Conservation (phyloP, 1,140 invertebrate species). For the Augochlora pura region DNA sequence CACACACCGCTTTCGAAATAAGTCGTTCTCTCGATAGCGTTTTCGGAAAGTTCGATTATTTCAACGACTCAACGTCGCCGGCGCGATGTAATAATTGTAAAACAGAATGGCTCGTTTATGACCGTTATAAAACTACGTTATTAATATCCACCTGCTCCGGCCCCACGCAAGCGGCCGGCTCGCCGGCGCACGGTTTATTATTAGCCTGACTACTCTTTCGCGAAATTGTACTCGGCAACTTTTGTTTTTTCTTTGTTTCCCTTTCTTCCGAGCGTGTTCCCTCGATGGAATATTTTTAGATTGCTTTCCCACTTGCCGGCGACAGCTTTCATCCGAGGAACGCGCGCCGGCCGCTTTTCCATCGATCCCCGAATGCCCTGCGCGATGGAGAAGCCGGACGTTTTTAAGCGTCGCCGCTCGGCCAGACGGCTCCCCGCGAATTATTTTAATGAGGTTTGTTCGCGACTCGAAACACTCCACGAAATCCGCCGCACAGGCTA, state of each 20-base stretch:
- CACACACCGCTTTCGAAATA: no score
- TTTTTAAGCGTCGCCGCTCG: not conserved
- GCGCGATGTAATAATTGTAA: constrained; percentile 14
- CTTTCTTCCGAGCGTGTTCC: not conserved
- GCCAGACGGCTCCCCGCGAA: not conserved
- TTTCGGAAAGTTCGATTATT: not conserved
- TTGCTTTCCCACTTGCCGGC: not conserved
- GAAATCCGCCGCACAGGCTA: not conserved
- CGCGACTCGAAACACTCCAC: not conserved
- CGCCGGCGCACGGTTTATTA: not conserved
- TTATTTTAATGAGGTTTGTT: constrained; percentile 33
- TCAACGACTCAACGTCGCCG: not conserved
- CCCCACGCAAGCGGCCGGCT: not conserved
- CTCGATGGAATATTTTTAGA: constrained; percentile 3
- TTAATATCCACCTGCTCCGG: constrained; percentile 18
- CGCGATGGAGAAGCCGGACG: not conserved
- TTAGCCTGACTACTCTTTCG: not conserved
- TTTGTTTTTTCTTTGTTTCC: not conserved
- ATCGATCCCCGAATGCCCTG: not conserved
- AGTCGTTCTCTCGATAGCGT: no score
- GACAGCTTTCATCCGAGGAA: not conserved
- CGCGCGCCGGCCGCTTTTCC: no score
- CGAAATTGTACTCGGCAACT: not conserved
- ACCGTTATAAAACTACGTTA: constrained; percentile 7
- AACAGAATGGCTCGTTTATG: constrained; percentile 18